phyloP scores from a whole-genome alignment of 2,113 vertebrate species.

The Marcusenius ussheri region DNA sequence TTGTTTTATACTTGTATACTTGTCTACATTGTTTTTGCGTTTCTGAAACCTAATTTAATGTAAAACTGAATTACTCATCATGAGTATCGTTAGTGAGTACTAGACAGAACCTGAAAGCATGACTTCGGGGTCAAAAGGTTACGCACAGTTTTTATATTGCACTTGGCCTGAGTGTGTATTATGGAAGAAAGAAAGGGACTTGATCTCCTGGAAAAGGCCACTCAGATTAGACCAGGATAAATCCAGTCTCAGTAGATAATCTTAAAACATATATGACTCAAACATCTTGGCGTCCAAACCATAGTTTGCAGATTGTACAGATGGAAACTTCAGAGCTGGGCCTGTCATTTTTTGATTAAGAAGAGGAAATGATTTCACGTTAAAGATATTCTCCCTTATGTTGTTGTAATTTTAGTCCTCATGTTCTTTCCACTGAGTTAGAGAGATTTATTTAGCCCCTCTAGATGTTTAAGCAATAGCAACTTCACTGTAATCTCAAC shows the following conservation, averaged over 20 bases:
- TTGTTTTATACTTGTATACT: neutral
- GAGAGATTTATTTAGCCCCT: slow-evolving; percentile 76
- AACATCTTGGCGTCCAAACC: neutral
- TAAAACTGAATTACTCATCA: neutral
- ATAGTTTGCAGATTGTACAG: slow-evolving; percentile 28
- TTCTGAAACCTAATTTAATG: neutral
- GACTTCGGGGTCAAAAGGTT: neutral
- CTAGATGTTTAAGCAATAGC: slow-evolving; percentile 73
- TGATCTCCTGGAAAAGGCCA: neutral
- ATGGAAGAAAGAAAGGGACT: neutral
- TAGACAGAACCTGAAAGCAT: neutral
- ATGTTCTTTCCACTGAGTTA: slow-evolving; percentile 75
- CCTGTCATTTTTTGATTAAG: slow-evolving; percentile 83
- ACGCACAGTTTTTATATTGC: neutral
- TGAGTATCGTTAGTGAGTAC: neutral
- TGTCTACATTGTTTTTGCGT: neutral
- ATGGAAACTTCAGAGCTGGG: slow-evolving; percentile 25
- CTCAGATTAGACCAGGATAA: slow-evolving; percentile 25
- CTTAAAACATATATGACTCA: slow-evolving; percentile 22
- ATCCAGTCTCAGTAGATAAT: slow-evolving; percentile 25
- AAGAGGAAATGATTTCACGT: slow-evolving; percentile 85
- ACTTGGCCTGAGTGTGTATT: neutral
- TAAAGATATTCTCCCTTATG: slow-evolving; percentile 64
- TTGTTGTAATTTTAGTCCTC: slow-evolving; percentile 21
- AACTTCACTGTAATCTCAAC: slow-evolving; percentile 73